Evolutionary conservation across 2,113 vertebrate species (phyloP), one percentile per base, ranked within the genome.

Genomic region (Phasianus colchicus): DNA sequence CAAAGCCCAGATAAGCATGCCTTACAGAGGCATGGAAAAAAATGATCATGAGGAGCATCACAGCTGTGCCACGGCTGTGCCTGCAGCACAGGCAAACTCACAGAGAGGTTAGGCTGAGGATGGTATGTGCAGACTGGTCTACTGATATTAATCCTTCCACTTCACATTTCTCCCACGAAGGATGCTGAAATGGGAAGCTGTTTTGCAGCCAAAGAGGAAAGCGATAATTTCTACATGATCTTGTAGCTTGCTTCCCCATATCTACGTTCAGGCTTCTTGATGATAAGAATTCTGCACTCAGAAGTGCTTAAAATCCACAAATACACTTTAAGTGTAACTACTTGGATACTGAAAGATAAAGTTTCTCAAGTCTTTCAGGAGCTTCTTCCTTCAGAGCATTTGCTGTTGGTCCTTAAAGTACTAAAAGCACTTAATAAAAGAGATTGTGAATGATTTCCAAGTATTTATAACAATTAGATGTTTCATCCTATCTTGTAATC

Each of bases 361-460:
- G 11, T 7, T 67, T 72, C 34, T 43, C 47, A 64, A 63, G 20
- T 27, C 29, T 65, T 52, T 1, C 1, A 34, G 36, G 34, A 72
- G 50, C 20, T 85, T 14, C 30, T 64, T n/a, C 48, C 43, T 69
- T 42, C 34, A 48, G 22, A 45, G 27, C 25, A 78, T 38, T 6
- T 67, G 30, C 50, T 57, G n/a, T 5, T 47, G 13, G 19, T 43
- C 19, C 25, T 78, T 34, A 36, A 50, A 36, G 22, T 38, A 19
- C 30, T 73, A 45, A 66, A 69, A 70, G 16, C 32, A 52, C 14
- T 19, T 43, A n/a, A 15, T 13, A 24, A 50, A 34, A 4, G 60
- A 73, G 32, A 50, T 0, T 0, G 3, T 65, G 32, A 43, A 54
- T 0, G 1, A 36, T 21, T 78, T 30, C 34, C 24, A 60, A 29